Evolutionary conservation across 2,113 vertebrate genomes (phyloP).

Genomic region (Xiphorhynchus elegans): DNA sequence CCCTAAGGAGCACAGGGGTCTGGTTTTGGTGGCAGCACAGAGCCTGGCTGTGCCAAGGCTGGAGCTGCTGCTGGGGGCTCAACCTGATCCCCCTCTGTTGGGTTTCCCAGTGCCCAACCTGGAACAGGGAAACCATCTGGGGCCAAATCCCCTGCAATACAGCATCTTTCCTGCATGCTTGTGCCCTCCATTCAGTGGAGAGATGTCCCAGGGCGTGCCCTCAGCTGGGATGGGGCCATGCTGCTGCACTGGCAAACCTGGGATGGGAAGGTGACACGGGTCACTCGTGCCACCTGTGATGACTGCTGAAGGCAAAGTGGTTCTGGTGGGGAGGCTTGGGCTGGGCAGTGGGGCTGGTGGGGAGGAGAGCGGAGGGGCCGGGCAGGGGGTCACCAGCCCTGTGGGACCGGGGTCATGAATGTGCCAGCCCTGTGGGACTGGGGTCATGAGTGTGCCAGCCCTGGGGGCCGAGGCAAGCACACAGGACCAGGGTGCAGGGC

Average conservation of each 20-base stretch:
- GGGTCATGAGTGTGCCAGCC: not conserved
- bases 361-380: fast-evolving
- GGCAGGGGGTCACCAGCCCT: not conserved
- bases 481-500: not conserved
- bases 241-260: not conserved
- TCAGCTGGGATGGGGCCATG: not conserved
- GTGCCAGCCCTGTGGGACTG: not conserved
- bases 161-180: not conserved
- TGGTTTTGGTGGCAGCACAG: fast-evolving
- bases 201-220: not conserved
- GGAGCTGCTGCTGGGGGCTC: not conserved
- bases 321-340: not conserved
- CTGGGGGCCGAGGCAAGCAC: fast-evolving
- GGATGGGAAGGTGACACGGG: fast-evolving
- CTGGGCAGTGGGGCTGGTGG: not conserved
- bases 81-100: fast-evolving
- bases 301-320: not conserved
- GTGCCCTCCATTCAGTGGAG: fast-evolving
- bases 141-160: not conserved
- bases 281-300: fast-evolving
- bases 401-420: fast-evolving
- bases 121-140: fast-evolving
- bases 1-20: fast-evolving
- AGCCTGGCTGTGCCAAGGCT: not conserved
- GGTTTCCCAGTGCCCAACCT: fast-evolving